phyloP scores from a whole-genome alignment of 1,140 invertebrate species.

The Trichonephila inaurata region DNA sequence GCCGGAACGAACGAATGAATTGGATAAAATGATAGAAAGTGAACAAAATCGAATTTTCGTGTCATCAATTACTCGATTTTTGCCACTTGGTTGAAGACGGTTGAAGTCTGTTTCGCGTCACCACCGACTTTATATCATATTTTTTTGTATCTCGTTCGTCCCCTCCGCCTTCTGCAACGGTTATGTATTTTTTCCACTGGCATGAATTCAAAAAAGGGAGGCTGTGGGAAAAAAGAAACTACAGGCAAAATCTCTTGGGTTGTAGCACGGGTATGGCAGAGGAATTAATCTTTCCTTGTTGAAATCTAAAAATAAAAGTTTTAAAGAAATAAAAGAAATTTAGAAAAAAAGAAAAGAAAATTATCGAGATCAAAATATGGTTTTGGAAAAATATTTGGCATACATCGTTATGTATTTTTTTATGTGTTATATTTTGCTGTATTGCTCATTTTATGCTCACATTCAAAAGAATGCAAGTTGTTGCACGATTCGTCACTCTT shows the following conservation, averaged over 20 bases:
- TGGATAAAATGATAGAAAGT: constrained; percentile 74
- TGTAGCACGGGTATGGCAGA: constrained; percentile 4
- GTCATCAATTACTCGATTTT: constrained; percentile 77
- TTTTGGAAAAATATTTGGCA: background rate
- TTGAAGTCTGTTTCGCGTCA: constrained; percentile 74
- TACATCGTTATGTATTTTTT: background rate
- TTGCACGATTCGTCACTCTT: too few relatives aligned
- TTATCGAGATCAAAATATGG: background rate
- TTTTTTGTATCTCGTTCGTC: constrained; percentile 51
- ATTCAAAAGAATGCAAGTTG: too few relatives aligned
- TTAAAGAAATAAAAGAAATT: background rate
- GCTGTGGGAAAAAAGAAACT: background rate
- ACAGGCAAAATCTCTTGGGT: constrained; percentile 11
- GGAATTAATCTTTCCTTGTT: background rate
- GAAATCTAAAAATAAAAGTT: constrained; percentile 6
- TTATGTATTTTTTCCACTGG: constrained; percentile 70
- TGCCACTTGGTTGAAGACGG: constrained; percentile 73
- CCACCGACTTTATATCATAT: constrained; percentile 74
- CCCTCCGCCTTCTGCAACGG: background rate
- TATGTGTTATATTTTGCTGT: background rate
- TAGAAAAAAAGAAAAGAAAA: background rate
- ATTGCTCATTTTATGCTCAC: background rate
- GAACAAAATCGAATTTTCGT: constrained; percentile 72
- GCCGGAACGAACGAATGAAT: constrained; percentile 68
- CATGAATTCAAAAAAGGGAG: constrained; percentile 58